Evolutionary conservation across 2,113 vertebrate species (phyloP).

Genomic region (Sylvietta virens): DNA sequence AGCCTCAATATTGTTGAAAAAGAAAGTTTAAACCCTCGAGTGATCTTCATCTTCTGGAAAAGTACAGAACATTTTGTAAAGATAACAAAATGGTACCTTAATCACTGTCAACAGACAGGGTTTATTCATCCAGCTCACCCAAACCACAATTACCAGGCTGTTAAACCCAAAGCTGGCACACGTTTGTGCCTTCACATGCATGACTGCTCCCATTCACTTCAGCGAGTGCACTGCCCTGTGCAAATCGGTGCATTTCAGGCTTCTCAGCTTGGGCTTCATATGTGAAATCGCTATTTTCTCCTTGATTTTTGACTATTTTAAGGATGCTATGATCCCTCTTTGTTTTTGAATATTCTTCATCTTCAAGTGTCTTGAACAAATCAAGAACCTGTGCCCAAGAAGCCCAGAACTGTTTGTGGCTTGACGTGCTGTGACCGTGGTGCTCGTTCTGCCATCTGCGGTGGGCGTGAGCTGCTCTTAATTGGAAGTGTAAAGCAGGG

Average conservation of each 20-base stretch:
- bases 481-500: conserved; percentile 6
- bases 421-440: not conserved
- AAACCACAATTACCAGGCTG: not conserved
- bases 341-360: not conserved
- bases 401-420: not conserved
- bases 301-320: not conserved
- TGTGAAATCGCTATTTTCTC: not conserved
- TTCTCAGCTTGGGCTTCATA: not conserved
- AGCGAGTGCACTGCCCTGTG: not conserved
- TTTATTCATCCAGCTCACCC: not conserved
- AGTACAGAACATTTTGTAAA: not conserved
- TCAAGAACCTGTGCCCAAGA: not conserved
- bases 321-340: not conserved
- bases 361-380: not conserved
- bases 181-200: not conserved
- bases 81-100: not conserved
- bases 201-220: not conserved
- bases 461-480: not conserved
- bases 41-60: not conserved
- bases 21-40: not conserved
- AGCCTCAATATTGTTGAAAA: not conserved
- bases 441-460: not conserved
- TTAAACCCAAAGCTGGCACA: not conserved
- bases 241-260: not conserved
- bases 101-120: not conserved